Percentiles rank a stretch among this genome's conserved stretches.
Evolutionary conservation across 1,140 invertebrate genomes (phyloP).

Genomic region (Palaemon carinicauda): DNA sequence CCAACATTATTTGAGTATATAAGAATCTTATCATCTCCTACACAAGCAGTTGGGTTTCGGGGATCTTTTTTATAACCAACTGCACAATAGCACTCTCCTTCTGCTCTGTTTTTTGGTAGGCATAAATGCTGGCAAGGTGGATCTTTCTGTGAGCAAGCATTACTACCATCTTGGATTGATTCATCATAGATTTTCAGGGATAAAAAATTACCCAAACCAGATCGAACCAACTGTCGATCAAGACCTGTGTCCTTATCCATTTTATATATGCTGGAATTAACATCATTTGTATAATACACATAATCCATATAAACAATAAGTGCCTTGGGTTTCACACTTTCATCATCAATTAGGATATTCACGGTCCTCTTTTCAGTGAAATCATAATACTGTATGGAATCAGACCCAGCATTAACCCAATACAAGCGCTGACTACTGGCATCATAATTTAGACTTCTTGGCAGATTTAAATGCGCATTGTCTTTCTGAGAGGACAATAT

Average conservation of each 20-base stretch:
- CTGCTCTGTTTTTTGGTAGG: conserved; percentile 71
- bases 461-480: conserved; percentile 61
- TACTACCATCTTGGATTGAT: conserved; percentile 38
- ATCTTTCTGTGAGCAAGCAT: conserved; percentile 37
- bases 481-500: conserved; percentile 65
- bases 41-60: conserved; percentile 67
- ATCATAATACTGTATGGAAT: conserved; percentile 73
- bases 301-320: conserved; percentile 70
- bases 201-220: conserved; percentile 14
- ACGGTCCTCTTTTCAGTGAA: conserved; percentile 66
- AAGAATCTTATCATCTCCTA: conserved; percentile 70
- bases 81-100: conserved; percentile 77
- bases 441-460: conserved; percentile 73
- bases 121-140: conserved; percentile 75
- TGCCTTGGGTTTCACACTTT: conserved; percentile 66
- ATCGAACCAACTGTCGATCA: conserved; percentile 50
- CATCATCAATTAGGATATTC: conserved; percentile 63
- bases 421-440: conserved; percentile 72
- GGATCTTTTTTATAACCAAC: conserved; percentile 74
- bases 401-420: conserved; percentile 69
- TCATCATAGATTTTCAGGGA: conserved; percentile 47
- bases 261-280: conserved; percentile 69
- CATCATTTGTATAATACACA: conserved; percentile 72
- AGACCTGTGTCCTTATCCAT: conserved; percentile 68
- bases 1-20: conserved; percentile 81